Base-by-base conservation (phyloP, 1,140 invertebrate genomes). In the Diachasmimorpha longicaudata region DNA sequence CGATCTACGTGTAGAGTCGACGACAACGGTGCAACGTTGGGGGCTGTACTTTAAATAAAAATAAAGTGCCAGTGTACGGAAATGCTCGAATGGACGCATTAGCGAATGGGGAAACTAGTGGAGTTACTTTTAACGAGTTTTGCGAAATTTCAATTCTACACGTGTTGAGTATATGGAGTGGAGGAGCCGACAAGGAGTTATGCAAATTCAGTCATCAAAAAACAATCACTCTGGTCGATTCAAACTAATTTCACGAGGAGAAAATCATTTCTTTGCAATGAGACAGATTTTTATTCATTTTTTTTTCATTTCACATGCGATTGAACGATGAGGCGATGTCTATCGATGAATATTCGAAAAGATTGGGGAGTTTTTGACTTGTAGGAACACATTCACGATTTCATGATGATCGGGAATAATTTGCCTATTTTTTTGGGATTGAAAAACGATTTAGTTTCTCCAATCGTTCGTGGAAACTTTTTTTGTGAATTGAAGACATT, bases 41-140 rank as follows among this genome's bases (percentile, higher is more conserved):
- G 76, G 81, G 37, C 44, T 23, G 79, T 78, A 83, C 79, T 88
- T 88, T 87, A 84, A 89, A 89, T 87, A 88, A 88, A 89, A 89
- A 88, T 88, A 87, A 87, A 88, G 80, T 87, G 75, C 81, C 77
- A 78, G 36, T 63, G 74, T 58, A 46, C 77, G 77, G 80, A 84
- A 82, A 85, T 78, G 80, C 75, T 79, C 77, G 80, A 81, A 85
- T 81, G 81, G 80, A 82, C 77, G 82, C 86, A 89, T 89, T 88
- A 88, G 83, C 84, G 82, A 88, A 88, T 87, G 82, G 83, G 48
- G 80, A 82, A 85, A 84, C 78, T 78, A 66, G 72, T 39, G 23
- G 72, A 81, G 75, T 83, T 82, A 83, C 82, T 81, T 84, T 85
- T 84, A 84, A 85, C 83, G 83, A 84, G 78, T 80, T 77, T 70